Evolutionary conservation across 1,140 invertebrate genomes (phyloP), one percentile per base, ranked within the genome.

Genomic region (Linepithema humile): DNA sequence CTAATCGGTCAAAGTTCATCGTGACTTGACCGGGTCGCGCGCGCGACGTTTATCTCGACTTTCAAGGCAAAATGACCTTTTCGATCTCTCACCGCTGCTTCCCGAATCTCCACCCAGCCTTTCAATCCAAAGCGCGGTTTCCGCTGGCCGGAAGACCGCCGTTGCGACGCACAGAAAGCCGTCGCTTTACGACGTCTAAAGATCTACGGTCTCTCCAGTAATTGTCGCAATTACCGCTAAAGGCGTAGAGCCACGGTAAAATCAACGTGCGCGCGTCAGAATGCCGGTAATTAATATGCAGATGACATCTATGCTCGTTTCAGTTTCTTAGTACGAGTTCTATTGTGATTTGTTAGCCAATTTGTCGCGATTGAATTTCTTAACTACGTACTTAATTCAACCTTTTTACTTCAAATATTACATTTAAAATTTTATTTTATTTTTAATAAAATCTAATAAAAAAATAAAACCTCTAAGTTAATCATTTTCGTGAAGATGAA

Each of bases 1-100:
- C 48, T 69, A 80, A 80, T 80, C 75, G 75, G 64, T 80, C 64
- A 80, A 80, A 80, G 75, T 80, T 80, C 75, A 69, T 26, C 35
- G 35, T 17, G 15, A n/a, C 65, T 69, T 23, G 35, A 23, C 9
- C 15, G 15, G 32, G 20, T 77, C 20, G 40, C 40, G 20, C 48
- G 12, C 32, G 45, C 20, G 7, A 26, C 75, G 55, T 80, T 80
- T 80, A 70, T 57, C 35, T 12, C 35, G 62, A 69, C 48, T 69
- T 80, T 80, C 48, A 50, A 32, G 17, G 26, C 48, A 23, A 69
- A 80, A 80, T 70, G 75, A 69, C 35, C 75, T 80, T 69, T 80
- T 70, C 35, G n/a, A 32, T 29, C 23, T 65, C 20, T n/a, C 20
- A 7, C 10, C 26, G 17, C 4, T 3, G 17, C 20, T 80, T 80